Base-by-base conservation (phyloP, 2,888 invertebrate species). In the Coremacera marginata region DNA sequence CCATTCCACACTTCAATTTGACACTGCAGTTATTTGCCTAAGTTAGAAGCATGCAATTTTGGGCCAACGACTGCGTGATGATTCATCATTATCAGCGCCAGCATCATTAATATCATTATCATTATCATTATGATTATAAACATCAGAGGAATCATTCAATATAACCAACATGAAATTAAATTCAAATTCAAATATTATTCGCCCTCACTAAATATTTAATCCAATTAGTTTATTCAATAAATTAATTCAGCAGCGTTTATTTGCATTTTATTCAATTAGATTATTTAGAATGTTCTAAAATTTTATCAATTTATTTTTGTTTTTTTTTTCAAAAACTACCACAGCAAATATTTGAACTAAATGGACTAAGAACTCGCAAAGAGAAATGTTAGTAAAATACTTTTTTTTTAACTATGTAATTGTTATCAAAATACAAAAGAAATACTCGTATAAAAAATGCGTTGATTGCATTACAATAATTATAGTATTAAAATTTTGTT, bases 201-300 rank as follows among this genome's bases (percentile, higher is more conserved):
- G 44, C 4, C 22, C 27, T 62, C 57, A 19, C 37, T 44, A 25
- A 44, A 44, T 73, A 51, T 55, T 75, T 75, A 75, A 75, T 75
- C 75, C 75, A 75, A 75, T 75, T 75, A 62, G 75, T 75, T 70
- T 44, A 70, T 57, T 70, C 62, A 70, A 70, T 70, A 70, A 75
- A 75, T 75, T 75, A 75, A 75, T 75, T 75, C 62, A 51, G 60
- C 27, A 68, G 68, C 34, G 44, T 44, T 44, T 68, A 31, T 67
- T 75, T 75, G 68, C 67, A 44, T 75, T 65, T 52, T 55, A 68
- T 68, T 57, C 68, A 75, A 68, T 67, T 75, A 49, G 62, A 62
- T 49, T 72, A 72, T 72, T 72, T 62, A 72, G 62, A 62, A 44
- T 44, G 44, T 55, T 55, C 22, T 55, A 22, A 19, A n/a, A 22